Conservation (phyloP, 2,888 invertebrate species). For the Drosophila robusta region DNA sequence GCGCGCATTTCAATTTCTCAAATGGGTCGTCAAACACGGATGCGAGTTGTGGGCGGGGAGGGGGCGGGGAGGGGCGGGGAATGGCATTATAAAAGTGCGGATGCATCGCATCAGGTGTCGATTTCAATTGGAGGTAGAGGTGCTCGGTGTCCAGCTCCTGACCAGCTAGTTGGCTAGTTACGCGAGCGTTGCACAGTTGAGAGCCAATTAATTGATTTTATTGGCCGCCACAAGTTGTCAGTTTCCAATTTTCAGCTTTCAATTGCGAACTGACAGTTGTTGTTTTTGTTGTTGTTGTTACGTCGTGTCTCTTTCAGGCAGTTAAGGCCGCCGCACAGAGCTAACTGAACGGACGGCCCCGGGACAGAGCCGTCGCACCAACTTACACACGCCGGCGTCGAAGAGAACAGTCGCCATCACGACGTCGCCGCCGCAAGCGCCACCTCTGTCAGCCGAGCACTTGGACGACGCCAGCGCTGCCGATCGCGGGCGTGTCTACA, state of each 20-base stretch:
- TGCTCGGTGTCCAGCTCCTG: background rate
- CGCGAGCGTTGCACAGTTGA: conserved; percentile 20
- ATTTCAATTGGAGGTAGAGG: conserved; percentile 33
- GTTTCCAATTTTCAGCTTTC: conserved; percentile 7
- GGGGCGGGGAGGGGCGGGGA: too few relatives aligned
- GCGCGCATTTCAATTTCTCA: conserved; percentile 50
- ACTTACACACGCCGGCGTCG: conserved; percentile 66
- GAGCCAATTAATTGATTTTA: conserved; percentile 18
- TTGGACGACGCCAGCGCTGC: conserved; percentile 76
- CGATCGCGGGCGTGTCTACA: conserved; percentile 83
- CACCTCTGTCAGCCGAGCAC: conserved; percentile 72
- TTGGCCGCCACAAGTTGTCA: conserved; percentile 17
- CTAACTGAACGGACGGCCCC: conserved; percentile 40
- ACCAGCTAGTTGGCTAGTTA: conserved; percentile 19
- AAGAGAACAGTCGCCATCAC: conserved; percentile 83
- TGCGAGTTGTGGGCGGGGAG: background rate
- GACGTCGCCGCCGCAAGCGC: conserved; percentile 82
- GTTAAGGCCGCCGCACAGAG: conserved; percentile 4
- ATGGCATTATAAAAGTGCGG: background rate
- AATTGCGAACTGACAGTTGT: conserved; percentile 11
- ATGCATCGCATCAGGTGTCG: conserved; percentile 38
- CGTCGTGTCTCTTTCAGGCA: conserved; percentile 28
- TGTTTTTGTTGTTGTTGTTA: background rate
- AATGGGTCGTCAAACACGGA: conserved; percentile 52
- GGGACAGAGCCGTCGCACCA: conserved; percentile 49